Percentiles rank a stretch among this genome's conserved stretches.
Conservation (phyloP, 2,888 invertebrate species). For the Kryphioiulus occultus region DNA sequence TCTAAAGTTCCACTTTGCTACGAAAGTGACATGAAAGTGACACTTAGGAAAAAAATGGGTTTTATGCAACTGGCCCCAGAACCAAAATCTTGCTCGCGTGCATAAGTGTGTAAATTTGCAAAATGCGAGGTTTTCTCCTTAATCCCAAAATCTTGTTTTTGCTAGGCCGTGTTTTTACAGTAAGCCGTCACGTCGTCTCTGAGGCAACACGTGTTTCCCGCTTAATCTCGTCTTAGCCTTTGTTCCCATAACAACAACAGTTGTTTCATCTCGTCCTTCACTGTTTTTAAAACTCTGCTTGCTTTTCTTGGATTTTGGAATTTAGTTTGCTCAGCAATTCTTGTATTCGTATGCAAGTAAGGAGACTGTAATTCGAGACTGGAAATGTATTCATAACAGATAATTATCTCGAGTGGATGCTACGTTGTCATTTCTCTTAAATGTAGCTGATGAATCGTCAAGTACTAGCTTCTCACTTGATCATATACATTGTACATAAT, state of each 20-base stretch:
- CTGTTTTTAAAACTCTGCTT: no score
- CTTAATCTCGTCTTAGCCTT: neutral
- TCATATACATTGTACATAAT: no score
- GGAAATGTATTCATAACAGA: neutral
- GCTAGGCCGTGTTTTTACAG: neutral
- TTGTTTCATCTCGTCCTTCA: neutral
- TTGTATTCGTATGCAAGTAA: neutral
- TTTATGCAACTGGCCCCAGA: no score
- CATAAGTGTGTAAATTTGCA: no score
- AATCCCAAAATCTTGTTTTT: neutral
- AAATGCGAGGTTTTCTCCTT: no score
- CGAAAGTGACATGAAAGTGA: no score
- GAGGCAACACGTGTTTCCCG: neutral
- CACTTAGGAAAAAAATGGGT: no score
- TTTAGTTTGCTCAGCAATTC: neutral
- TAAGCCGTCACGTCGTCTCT: neutral
- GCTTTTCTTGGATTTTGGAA: neutral
- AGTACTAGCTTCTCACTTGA: no score
- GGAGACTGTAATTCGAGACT: neutral
- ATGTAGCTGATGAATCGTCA: no score
- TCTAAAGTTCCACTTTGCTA: no score
- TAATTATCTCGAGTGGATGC: neutral
- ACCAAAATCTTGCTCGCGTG: no score
- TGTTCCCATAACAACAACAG: slow-evolving; percentile 10
- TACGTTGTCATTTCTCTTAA: neutral